Evolutionary conservation across 1,140 invertebrate species (phyloP), one percentile per base, ranked within the genome.

Genomic region (Megathymus violae): DNA sequence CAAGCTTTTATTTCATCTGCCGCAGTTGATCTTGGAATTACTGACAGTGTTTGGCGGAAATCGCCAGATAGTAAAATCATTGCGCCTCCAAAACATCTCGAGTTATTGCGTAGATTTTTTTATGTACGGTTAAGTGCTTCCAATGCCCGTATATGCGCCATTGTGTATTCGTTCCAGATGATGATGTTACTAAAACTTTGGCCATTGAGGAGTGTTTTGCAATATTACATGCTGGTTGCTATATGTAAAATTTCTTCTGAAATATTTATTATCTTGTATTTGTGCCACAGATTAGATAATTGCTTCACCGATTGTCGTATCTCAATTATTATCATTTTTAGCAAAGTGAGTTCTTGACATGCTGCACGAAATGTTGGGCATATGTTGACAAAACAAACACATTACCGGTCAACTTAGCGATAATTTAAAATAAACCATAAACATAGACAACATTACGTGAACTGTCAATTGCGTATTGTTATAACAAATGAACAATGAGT

Each of bases 1-100:
- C 70, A 80, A 62, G 73, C 69, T 59, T 81, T 90, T 43, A 92
- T 43, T 88, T 92, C 83, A 71, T 93, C 82, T 46, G 85, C 88
- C 67, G 72, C 63, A 14, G n/a, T n/a, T n/a, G n/a, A n/a, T n/a
- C n/a, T n/a, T n/a, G n/a, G n/a, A n/a, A n/a, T n/a, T n/a, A n/a
- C n/a, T n/a, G n/a, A n/a, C n/a, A n/a, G n/a, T n/a, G n/a, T n/a
- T n/a, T n/a, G n/a, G n/a, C n/a, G n/a, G n/a, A n/a, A n/a, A n/a
- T n/a, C n/a, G n/a, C n/a, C n/a, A n/a, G n/a, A n/a, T n/a, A n/a
- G n/a, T n/a, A n/a, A n/a, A n/a, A n/a, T n/a, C n/a, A n/a, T n/a
- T n/a, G n/a, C n/a, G n/a, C n/a, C n/a, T n/a, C n/a, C n/a, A n/a
- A n/a, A n/a, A n/a, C n/a, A n/a, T n/a, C n/a, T n/a, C n/a, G n/a